A percentile compares a stretch with the other conserved stretches of the same genome.
These are phyloP conservation scores for Pan paniscus DNA, from an alignment of 2,113 vertebrate species.

Conservation along the genomic window DNA sequence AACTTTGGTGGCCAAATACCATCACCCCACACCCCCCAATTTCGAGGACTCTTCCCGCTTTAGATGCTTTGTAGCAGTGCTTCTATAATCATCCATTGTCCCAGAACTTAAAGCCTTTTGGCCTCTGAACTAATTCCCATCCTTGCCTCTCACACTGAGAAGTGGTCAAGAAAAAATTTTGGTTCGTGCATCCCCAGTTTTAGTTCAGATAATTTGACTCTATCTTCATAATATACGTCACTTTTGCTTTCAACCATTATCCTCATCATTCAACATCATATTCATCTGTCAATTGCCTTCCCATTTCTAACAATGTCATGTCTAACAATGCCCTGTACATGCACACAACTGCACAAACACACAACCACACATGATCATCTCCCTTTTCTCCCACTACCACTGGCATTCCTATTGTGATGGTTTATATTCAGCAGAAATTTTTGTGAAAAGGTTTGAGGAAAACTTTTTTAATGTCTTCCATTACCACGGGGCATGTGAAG, in stretches of 20 bases:
- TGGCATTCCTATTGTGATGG: not conserved
- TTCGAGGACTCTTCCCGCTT: not conserved
- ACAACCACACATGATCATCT: not conserved
- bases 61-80: not conserved
- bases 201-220: not conserved
- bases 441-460: not conserved
- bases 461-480: not conserved
- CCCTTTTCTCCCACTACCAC: not conserved
- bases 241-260: not conserved
- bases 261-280: not conserved
- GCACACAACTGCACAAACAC: not conserved
- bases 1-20: constrained; percentile 1
- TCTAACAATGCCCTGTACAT: not conserved
- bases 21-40: no score
- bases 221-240: not conserved
- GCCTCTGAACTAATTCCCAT: not conserved
- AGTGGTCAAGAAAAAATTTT: not conserved
- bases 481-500: not conserved
- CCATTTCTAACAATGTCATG: not conserved
- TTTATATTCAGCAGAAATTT: not conserved
- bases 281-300: fast-evolving
- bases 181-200: not conserved
- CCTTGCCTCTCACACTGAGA: not conserved
- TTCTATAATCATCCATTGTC: not conserved
- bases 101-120: not conserved